Evolutionary conservation across 2,888 invertebrate species (phyloP).

Genomic region (Hofmannophila pseudospretella): DNA sequence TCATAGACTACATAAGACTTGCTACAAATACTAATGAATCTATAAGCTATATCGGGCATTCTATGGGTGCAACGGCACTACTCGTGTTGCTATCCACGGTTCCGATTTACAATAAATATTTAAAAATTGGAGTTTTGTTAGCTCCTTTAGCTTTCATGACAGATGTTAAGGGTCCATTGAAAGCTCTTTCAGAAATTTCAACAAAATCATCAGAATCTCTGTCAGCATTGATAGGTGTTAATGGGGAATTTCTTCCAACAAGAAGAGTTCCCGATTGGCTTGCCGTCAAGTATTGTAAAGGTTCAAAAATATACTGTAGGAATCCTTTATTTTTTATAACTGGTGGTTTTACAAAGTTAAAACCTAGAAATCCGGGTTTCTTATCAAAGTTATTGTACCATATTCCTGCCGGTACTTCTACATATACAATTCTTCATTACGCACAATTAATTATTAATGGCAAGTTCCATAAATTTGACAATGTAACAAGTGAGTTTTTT

Average conservation of each 20-base stretch:
- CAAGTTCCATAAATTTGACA: conserved; percentile 45
- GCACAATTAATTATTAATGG: conserved; percentile 41
- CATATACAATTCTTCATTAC: conserved; percentile 51
- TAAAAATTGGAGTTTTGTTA: conserved; percentile 46
- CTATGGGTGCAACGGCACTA: conserved; percentile 56
- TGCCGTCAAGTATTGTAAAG: conserved; percentile 38
- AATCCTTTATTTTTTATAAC: conserved; percentile 52
- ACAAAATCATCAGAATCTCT: conserved; percentile 27
- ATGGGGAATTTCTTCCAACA: conserved; percentile 42
- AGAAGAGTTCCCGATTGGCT: conserved; percentile 41
- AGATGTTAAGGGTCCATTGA: conserved; percentile 40
- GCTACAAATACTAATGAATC: conserved; percentile 30
- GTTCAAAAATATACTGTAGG: conserved; percentile 35
- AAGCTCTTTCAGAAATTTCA: conserved; percentile 29
- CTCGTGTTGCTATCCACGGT: conserved; percentile 43
- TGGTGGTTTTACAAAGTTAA: conserved; percentile 30
- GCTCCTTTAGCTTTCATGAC: conserved; percentile 51
- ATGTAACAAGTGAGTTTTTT: conserved; percentile 27
- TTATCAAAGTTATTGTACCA: conserved; percentile 40
- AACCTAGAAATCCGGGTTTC: conserved; percentile 30
- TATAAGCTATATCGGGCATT: conserved; percentile 55
- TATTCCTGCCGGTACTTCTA: conserved; percentile 53
- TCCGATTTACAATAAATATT: conserved; percentile 42
- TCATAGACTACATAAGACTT: conserved; percentile 43
- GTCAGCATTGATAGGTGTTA: conserved; percentile 30